Evolutionary conservation across 2,797 vertebrate species (phyloP).

Genomic region (Argyrosomus regius): DNA sequence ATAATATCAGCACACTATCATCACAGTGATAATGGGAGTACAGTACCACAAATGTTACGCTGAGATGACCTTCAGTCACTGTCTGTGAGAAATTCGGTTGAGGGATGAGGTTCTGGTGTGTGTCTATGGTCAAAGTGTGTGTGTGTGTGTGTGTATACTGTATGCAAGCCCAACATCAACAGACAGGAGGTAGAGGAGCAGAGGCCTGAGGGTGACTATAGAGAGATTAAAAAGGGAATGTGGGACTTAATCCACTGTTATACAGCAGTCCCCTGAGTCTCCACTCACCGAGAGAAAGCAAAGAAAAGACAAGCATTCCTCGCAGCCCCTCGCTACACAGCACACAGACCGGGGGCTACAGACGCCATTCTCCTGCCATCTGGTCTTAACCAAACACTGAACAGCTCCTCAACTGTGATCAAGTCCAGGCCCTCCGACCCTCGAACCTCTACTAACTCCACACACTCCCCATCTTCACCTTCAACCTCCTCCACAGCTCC

Average conservation of each 20-base stretch:
- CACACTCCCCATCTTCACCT: slow-evolving; percentile 11
- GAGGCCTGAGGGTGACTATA: slow-evolving; percentile 70
- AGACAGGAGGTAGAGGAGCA: slow-evolving; percentile 54
- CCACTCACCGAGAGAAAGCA: slow-evolving; percentile 60
- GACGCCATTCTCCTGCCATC: slow-evolving; percentile 74
- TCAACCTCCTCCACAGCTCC: neutral
- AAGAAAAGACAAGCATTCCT: slow-evolving; percentile 79
- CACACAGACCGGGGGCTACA: slow-evolving; percentile 48
- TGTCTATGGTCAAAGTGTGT: slow-evolving; percentile 6
- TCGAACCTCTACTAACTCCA: neutral
- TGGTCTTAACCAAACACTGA: slow-evolving; percentile 74
- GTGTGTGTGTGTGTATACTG: slow-evolving; percentile 31
- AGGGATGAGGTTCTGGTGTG: slow-evolving; percentile 2
- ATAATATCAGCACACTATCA: neutral
- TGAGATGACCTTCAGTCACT: slow-evolving; percentile 17
- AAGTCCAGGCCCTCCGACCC: neutral
- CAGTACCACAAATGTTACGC: neutral
- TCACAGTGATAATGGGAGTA: neutral
- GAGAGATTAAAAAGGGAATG: slow-evolving; percentile 82
- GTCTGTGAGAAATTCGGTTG: slow-evolving; percentile 15
- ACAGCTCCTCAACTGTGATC: slow-evolving; percentile 40
- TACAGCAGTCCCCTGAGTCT: slow-evolving; percentile 66
- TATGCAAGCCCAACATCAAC: slow-evolving; percentile 61
- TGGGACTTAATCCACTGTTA: slow-evolving; percentile 80
- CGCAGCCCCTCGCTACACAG: slow-evolving; percentile 31